phyloP scores from a whole-genome alignment of 2,113 vertebrate species.

The Hydrolagus affinis region DNA sequence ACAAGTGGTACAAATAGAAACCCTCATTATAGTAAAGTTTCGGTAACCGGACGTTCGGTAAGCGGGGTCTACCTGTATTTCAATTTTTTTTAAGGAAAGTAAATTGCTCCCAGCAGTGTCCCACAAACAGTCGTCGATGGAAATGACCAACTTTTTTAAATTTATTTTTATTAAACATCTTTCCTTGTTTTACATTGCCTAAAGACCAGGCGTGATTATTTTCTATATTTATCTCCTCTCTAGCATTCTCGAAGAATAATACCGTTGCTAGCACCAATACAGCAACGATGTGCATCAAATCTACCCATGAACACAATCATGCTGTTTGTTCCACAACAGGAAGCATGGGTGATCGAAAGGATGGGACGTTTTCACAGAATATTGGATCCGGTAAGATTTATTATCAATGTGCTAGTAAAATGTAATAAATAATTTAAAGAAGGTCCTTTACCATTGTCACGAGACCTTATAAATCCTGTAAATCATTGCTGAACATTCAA shows the following conservation, averaged over 20 bases:
- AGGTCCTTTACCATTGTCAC: background rate
- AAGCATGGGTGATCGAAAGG: constrained; percentile 94
- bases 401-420: background rate
- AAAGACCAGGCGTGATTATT: background rate
- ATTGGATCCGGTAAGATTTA: constrained; percentile 73
- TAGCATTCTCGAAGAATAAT: constrained; percentile 40
- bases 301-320: constrained; percentile 83
- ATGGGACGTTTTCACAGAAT: constrained; percentile 94
- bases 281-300: constrained; percentile 62
- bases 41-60: too few relatives aligned
- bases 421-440: background rate
- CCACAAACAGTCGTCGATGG: too few relatives aligned
- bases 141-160: too few relatives aligned
- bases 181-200: background rate
- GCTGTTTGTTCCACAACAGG: constrained; percentile 91
- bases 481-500: too few relatives aligned
- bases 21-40: too few relatives aligned
- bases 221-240: background rate
- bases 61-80: too few relatives aligned
- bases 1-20: too few relatives aligned
- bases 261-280: constrained; percentile 39
- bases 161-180: background rate
- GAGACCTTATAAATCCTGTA: too few relatives aligned
- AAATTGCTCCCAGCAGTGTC: too few relatives aligned
- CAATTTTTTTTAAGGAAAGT: too few relatives aligned